Base-by-base conservation (phyloP, 2,888 invertebrate genomes). In the Cactoblastis cactorum region DNA sequence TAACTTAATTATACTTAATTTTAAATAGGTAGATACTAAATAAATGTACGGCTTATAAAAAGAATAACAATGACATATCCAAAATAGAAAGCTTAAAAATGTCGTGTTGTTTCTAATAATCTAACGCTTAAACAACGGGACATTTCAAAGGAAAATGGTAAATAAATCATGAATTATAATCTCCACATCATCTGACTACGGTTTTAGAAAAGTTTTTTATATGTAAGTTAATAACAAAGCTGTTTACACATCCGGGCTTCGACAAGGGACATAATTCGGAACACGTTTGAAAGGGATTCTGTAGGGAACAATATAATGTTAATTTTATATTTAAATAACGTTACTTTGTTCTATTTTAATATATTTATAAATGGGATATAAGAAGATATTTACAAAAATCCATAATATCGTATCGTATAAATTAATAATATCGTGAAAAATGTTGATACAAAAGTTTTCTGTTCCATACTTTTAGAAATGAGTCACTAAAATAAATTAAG, bases 121-220 rank as follows among this genome's bases (percentile, higher is more conserved):
- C 66, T 59, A 65, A 55, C 35, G 65, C 65, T 69, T 67, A 68
- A 61, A 57, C 55, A 58, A 57, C 53, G 60, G 53, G 58, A 67
- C 62, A 61, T 62, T 65, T 63, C 61, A 67, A 63, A 65, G 58
- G 60, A 67, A 59, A 61, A 61, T 43, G 32, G 53, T 64, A 52
- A 55, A 65, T 80, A 79, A 82, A 80, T 80, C 74, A 79, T 65
- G 71, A 73, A 78, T 74, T 76, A 79, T 71, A 69, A 60, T 67
- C 61, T 58, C 74, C 74, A 71, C 71, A 74, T 73, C 74, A 67
- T 49, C 74, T 49, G 64, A 59, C 54, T 56, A 51, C 50, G 62
- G 61, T 67, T 58, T 54, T 67, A 65, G 56, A 60, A 52, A 50
- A 47, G 51, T 61, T 69, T 69, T 71, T 72, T 69, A 63, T 69